phyloP scores from a whole-genome alignment of 92 coral and sea anemone species.

The Siderastrea radians region DNA sequence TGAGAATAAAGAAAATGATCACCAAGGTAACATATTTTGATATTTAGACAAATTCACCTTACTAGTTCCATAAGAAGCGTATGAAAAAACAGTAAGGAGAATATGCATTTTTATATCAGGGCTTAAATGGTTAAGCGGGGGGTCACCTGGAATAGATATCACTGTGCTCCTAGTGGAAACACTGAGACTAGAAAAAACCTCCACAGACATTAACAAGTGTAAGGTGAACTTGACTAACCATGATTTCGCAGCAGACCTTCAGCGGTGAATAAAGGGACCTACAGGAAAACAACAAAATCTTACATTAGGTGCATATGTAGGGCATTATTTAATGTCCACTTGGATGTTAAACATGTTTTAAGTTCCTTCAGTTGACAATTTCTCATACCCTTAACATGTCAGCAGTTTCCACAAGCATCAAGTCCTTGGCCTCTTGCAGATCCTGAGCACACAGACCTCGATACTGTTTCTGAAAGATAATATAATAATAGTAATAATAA shows the following conservation, averaged over 20 bases:
- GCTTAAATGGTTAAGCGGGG: too few relatives aligned
- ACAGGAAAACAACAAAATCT: slow-evolving; percentile 1
- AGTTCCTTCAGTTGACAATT: too few relatives aligned
- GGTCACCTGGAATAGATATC: too few relatives aligned
- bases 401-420: slow-evolving; percentile 94
- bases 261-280: slow-evolving; percentile 95
- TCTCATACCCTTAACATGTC: slow-evolving; percentile 90
- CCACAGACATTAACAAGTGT: not conserved
- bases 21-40: too few relatives aligned
- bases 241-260: slow-evolving; percentile 93
- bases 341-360: too few relatives aligned
- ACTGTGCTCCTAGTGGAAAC: too few relatives aligned
- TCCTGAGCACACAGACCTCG: slow-evolving; percentile 96
- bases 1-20: too few relatives aligned
- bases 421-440: slow-evolving; percentile 97
- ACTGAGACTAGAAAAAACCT: too few relatives aligned
- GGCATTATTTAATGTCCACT: not conserved
- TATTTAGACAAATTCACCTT: too few relatives aligned
- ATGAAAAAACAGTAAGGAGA: not conserved
- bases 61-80: too few relatives aligned
- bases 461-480: slow-evolving; percentile 56
- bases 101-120: too few relatives aligned
- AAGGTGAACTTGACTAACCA: slow-evolving; percentile 64
- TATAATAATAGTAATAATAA: not conserved
- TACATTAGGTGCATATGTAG: not conserved